Percentiles rank a stretch among this genome's conserved stretches.
Conservation (phyloP, 2,888 invertebrate genomes). For the Drosophila cognata region DNA sequence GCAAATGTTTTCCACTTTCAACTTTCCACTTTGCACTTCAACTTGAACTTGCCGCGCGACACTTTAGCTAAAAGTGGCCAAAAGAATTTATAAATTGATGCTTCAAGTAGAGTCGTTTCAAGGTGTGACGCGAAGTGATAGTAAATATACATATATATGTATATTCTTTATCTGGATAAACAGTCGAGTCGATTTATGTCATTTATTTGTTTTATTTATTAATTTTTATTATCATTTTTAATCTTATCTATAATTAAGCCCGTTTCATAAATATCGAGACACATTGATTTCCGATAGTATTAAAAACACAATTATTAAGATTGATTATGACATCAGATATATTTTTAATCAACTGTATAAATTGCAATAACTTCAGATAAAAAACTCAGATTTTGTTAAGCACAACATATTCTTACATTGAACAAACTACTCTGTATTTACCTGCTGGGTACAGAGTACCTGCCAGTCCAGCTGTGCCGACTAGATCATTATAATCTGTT, state of each 20-base stretch:
- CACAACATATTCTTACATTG: no score
- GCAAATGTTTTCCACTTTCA: constrained; percentile 26
- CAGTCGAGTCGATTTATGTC: neutral
- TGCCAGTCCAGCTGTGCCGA: neutral
- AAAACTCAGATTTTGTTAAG: neutral
- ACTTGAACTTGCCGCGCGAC: constrained; percentile 65
- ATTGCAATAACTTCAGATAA: neutral
- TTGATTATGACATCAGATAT: neutral
- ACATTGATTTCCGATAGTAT: neutral
- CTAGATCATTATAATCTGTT: neutral
- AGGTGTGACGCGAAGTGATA: neutral
- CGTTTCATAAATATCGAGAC: no score
- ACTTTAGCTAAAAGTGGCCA: neutral
- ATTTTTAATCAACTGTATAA: neutral
- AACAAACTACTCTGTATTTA: neutral
- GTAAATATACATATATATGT: neutral
- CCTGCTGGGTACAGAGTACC: neutral
- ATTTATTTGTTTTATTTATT: neutral
- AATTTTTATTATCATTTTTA: neutral
- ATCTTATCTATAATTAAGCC: neutral
- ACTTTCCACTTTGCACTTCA: constrained; percentile 14
- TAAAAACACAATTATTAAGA: neutral
- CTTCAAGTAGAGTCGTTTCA: neutral
- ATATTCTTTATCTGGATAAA: neutral
- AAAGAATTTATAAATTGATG: neutral